Percentiles rank a stretch among this genome's conserved stretches.
These are phyloP conservation scores for Terrapene triunguis DNA, from an alignment of 2,113 vertebrate genomes.

Conservation along the genomic window DNA sequence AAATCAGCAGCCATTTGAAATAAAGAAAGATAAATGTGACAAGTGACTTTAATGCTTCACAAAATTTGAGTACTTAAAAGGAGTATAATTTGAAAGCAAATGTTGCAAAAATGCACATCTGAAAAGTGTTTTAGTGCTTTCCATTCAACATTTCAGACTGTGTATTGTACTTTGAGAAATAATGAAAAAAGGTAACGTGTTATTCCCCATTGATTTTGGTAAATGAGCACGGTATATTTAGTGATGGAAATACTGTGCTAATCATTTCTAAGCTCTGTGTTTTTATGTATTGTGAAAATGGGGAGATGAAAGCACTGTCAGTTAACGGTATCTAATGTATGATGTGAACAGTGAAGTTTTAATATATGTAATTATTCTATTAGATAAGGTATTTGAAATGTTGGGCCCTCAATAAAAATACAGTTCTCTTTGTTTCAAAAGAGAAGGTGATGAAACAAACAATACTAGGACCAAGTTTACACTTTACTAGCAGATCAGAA, in stretches of 20 bases:
- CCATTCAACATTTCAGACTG: not conserved
- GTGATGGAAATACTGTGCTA: not conserved
- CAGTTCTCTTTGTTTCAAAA: not conserved
- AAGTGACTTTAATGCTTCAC: too few species aligned
- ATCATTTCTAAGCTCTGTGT: not conserved
- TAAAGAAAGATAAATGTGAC: too few species aligned
- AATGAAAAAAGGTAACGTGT: not conserved
- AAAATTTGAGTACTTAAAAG: not conserved
- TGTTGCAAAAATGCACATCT: not conserved
- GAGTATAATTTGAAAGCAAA: not conserved
- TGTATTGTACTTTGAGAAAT: not conserved
- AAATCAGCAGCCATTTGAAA: too few species aligned
- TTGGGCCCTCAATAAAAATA: not conserved
- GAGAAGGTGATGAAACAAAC: not conserved
- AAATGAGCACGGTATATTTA: not conserved
- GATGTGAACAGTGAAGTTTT: too few species aligned
- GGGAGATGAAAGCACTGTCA: not conserved
- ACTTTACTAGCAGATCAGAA: not conserved
- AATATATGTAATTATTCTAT: too few species aligned
- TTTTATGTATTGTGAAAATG: not conserved
- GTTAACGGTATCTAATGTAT: too few species aligned
- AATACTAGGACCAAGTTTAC: not conserved
- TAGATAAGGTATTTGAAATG: too few species aligned
- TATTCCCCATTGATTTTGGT: not conserved
- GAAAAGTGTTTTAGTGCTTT: not conserved